These are phyloP conservation scores for Esox lucius DNA, from an alignment of 2,797 vertebrate genomes.

Conservation along the genomic window DNA sequence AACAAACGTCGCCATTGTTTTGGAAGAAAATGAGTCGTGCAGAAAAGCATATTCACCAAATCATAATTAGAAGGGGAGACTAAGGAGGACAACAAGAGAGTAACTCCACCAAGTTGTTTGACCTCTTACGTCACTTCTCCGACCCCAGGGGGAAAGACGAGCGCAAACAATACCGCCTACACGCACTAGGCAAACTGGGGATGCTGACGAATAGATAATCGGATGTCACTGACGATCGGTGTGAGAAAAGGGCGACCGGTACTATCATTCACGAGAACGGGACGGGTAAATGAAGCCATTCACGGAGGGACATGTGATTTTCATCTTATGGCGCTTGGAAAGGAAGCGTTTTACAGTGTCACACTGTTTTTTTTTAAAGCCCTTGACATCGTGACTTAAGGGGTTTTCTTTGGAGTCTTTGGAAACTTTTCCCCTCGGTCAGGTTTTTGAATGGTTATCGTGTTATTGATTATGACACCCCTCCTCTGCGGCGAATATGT, in stretches of 20 bases:
- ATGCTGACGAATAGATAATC: not conserved
- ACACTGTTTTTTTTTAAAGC: not conserved
- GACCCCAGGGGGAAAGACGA: slow-evolving; percentile 15
- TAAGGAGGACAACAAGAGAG: slow-evolving; percentile 26
- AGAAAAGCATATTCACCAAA: slow-evolving; percentile 62
- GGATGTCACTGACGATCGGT: not conserved
- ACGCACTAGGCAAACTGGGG: not conserved
- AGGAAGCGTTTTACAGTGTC: not conserved
- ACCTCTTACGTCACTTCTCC: not conserved
- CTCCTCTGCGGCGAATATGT: slow-evolving; percentile 42
- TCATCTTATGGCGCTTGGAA: not conserved
- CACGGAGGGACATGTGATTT: not conserved
- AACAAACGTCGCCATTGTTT: slow-evolving; percentile 57
- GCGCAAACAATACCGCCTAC: not conserved
- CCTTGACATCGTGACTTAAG: not conserved
- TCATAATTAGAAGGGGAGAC: slow-evolving; percentile 52
- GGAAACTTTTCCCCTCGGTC: slow-evolving; percentile 41
- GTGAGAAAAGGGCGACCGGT: not conserved
- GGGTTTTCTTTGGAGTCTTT: not conserved
- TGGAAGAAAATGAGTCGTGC: slow-evolving; percentile 65
- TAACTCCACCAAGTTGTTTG: not conserved
- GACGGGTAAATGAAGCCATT: not conserved
- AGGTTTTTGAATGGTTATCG: slow-evolving; percentile 46
- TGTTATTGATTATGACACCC: slow-evolving; percentile 52
- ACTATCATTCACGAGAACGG: not conserved